Evolutionary conservation across 2,113 vertebrate genomes (phyloP).

Genomic region (Gobiocypris rarus): DNA sequence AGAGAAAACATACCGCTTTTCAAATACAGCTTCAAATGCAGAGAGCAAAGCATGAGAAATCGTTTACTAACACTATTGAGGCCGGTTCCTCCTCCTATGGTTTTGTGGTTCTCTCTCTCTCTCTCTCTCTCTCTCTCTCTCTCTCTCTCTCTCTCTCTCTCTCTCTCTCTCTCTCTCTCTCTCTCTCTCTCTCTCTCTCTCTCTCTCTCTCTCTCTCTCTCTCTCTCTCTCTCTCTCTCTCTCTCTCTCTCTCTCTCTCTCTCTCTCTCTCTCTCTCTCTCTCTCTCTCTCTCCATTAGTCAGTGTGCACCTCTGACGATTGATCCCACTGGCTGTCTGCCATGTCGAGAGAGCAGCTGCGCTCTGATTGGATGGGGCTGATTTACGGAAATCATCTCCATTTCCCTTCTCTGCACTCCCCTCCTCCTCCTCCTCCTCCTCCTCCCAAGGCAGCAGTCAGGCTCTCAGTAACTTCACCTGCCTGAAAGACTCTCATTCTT

Average conservation of each 20-base stretch:
- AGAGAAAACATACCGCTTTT: constrained; percentile 40
- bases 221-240: constrained; percentile 31
- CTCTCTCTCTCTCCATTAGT: constrained; percentile 17
- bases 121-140: constrained; percentile 35
- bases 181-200: constrained; percentile 34
- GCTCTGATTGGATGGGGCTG: constrained; percentile 60
- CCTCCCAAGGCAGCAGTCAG: constrained; percentile 12
- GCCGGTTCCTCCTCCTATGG: constrained; percentile 6
- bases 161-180: constrained; percentile 31
- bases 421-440: constrained; percentile 46
- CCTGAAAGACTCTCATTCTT: neutral
- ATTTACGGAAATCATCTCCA: constrained; percentile 79
- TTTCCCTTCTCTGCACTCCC: constrained; percentile 67
- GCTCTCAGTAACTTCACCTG: constrained; percentile 33
- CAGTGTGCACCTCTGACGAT: constrained; percentile 34
- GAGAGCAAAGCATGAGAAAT: neutral
- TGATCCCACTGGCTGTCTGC: constrained; percentile 59
- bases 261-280: constrained; percentile 31
- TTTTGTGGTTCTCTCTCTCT: constrained; percentile 21
- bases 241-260: constrained; percentile 27
- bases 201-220: constrained; percentile 20
- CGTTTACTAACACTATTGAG: constrained; percentile 16
- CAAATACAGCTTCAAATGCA: neutral
- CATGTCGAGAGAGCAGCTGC: constrained; percentile 61
- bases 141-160: constrained; percentile 25